Evolutionary conservation across 2,888 invertebrate genomes (phyloP).

Genomic region (Drosophila borealis): DNA sequence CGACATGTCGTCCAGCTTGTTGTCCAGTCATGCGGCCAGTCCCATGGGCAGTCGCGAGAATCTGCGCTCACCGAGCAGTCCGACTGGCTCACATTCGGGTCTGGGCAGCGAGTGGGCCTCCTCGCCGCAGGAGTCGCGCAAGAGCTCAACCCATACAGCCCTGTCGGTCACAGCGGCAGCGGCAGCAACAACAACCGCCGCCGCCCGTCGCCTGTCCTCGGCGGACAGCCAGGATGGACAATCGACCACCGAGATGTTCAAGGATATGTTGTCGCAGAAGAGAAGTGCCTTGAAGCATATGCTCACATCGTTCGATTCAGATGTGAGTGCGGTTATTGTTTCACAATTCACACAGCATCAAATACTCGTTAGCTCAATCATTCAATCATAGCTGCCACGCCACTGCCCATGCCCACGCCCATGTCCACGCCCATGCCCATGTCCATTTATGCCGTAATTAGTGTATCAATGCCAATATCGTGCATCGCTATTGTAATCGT

Average conservation of each 20-base stretch:
- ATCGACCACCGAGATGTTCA: conserved; percentile 95
- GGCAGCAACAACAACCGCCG: conserved; percentile 10
- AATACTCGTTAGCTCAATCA: conserved; percentile 3
- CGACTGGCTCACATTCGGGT: conserved; percentile 84
- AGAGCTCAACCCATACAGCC: conserved; percentile 83
- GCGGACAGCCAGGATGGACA: conserved; percentile 89
- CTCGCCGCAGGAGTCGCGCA: conserved; percentile 88
- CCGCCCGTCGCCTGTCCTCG: conserved; percentile 87
- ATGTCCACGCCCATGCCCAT: conserved; percentile 14
- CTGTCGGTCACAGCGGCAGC: conserved; percentile 57
- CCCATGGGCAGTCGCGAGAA: conserved; percentile 90
- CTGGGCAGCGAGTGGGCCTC: conserved; percentile 87
- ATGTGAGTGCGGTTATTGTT: conserved; percentile 88
- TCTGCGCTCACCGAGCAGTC: conserved; percentile 87
- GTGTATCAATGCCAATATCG: conserved; percentile 37
- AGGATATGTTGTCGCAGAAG: conserved; percentile 97
- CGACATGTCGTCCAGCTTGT: conserved; percentile 84
- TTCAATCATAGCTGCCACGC: conserved; percentile 19
- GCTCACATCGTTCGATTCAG: conserved; percentile 95
- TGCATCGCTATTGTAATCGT: conserved; percentile 41
- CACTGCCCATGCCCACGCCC: conserved; percentile 10
- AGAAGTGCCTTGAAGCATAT: conserved; percentile 94
- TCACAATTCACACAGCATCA: neutral
- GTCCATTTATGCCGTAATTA: conserved; percentile 24
- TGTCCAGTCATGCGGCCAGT: conserved; percentile 84